Evolutionary conservation across 2,113 vertebrate species (phyloP), one percentile per base, ranked within the genome.

Genomic region (Rafetus swinhoei): DNA sequence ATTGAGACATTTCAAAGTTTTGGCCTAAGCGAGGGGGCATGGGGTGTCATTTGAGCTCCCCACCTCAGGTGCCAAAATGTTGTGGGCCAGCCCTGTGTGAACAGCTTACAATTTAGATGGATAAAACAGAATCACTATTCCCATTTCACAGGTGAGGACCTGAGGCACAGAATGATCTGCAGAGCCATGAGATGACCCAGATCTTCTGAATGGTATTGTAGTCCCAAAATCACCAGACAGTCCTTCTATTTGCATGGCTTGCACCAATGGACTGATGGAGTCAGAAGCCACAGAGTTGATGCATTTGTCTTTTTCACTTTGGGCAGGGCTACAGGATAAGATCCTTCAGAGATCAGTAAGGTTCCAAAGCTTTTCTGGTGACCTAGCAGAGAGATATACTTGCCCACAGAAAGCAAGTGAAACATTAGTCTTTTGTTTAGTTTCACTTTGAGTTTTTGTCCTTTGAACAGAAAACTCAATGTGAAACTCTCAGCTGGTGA

Each of bases 381-480:
- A n/a, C 39, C 4, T 2, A 1, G 0, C 21, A 19, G 3, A 50
- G 6, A 27, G 81, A 81, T 27, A 12, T 82, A 3, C 10, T 45
- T 88, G 86, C 29, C 12, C 15, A 56, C 11, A 54, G 29, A 60
- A 93, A 54, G 1, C 8, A n/a, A 82, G 3, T 35, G 2, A 65
- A 84, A 81, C 82, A 72, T 39, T 50, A 80, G 9, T 11, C 0
- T 9, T 57, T 86, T 87, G 2, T 65, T 52, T 84, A n/a, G 76
- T 87, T 59, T 87, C 80, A 3, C 1, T 21, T 77, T 13, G 32
- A 5, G 15, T 82, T 82, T 88, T 87, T 76, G 2, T 9, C 11
- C 87, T 84, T 89, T 90, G 9, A 7, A 50, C n/a, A 24, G 8
- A 12, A 82, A 91, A 91, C 14, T 85, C n/a, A 83, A 50, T 69